Conservation (phyloP, 2,113 vertebrate genomes). For the Noturus placidus region DNA sequence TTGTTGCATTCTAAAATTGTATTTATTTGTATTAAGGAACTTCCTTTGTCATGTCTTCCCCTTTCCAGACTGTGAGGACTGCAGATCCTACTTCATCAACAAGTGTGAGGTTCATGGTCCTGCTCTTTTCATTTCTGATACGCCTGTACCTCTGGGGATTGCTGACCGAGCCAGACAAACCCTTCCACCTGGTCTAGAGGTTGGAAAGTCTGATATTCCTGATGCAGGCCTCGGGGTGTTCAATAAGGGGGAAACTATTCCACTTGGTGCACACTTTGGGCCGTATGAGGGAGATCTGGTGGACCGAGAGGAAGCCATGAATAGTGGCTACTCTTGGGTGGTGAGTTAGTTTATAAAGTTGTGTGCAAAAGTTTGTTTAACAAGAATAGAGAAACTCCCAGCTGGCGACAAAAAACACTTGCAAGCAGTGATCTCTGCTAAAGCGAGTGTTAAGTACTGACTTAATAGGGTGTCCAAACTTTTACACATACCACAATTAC, state of each 20-base stretch:
- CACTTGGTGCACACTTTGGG: slow-evolving; percentile 1
- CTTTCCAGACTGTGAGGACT: neutral
- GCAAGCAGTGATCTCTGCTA: neutral
- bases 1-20: neutral
- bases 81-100: slow-evolving; percentile 3
- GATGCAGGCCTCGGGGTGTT: neutral
- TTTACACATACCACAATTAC: neutral
- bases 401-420: neutral
- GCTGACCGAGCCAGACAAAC: neutral
- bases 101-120: slow-evolving; percentile 7
- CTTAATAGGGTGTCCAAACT: neutral
- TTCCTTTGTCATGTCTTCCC: neutral
- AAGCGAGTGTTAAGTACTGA: neutral
- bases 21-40: neutral
- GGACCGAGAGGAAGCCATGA: neutral
- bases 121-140: neutral
- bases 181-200: neutral
- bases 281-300: neutral
- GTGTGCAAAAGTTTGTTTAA: neutral
- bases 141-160: neutral
- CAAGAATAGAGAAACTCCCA: neutral
- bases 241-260: neutral
- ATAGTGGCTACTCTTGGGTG: neutral
- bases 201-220: neutral
- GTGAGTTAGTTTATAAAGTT: neutral